Evolutionary conservation across 1,140 invertebrate species (phyloP).

Genomic region (Ceratina calcarata): DNA sequence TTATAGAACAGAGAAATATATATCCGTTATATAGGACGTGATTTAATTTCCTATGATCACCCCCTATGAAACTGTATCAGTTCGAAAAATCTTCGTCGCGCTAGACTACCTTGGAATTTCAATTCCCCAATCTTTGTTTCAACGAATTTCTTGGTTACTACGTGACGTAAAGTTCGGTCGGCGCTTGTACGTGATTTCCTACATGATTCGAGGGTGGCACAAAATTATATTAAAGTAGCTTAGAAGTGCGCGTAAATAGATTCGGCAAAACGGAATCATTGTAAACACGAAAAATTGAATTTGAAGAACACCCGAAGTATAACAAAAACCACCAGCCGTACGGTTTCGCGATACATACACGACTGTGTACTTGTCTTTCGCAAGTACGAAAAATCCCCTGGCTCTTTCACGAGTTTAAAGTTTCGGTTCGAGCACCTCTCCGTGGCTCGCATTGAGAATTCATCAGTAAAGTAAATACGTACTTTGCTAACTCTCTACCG

Average conservation of each 20-base stretch:
- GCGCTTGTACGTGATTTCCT: conserved; percentile 2
- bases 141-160: not conserved
- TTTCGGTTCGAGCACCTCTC: not conserved
- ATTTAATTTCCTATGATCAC: not conserved
- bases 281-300: not conserved
- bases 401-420: not conserved
- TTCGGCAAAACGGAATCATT: not conserved
- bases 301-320: not conserved
- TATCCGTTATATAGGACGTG: not conserved
- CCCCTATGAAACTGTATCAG: too few species aligned
- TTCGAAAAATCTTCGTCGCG: not conserved
- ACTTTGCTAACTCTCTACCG: not conserved
- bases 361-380: not conserved
- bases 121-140: conserved; percentile 1
- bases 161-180: not conserved
- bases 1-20: too few species aligned
- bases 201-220: not conserved
- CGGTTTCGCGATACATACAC: not conserved
- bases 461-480: conserved; percentile 1
- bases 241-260: conserved; percentile 3
- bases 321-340: not conserved
- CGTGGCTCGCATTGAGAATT: conserved; percentile 15
- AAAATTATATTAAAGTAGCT: conserved; percentile 11
- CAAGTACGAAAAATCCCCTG: conserved; percentile 8
- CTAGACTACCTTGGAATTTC: not conserved